Evolutionary conservation across 2,797 vertebrate species (phyloP).

Genomic region (Anomalospiza imberbis): DNA sequence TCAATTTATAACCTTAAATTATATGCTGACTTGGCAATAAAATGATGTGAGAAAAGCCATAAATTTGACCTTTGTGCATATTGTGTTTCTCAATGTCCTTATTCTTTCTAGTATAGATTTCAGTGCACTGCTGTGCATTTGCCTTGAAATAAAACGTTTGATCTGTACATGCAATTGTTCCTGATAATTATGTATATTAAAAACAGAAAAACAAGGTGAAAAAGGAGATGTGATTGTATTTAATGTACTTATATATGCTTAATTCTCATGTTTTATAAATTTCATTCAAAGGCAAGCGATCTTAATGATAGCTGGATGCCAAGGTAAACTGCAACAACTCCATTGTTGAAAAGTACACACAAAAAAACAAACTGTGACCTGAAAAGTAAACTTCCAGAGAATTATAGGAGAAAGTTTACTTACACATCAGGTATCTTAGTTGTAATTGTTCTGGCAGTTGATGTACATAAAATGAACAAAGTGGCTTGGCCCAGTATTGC

Average conservation of each 20-base stretch:
- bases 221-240: constrained; percentile 28
- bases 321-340: constrained; percentile 32
- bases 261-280: constrained; percentile 27
- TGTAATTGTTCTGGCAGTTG: constrained; percentile 58
- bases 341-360: constrained; percentile 56
- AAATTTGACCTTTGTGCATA: constrained; percentile 26
- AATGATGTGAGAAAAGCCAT: constrained; percentile 27
- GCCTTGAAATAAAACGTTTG: not conserved
- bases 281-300: constrained; percentile 25
- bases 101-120: constrained; percentile 13
- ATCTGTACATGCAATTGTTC: not conserved
- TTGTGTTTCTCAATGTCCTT: not conserved
- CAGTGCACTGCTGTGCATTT: not conserved
- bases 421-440: constrained; percentile 53
- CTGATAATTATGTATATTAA: not conserved
- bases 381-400: constrained; percentile 58
- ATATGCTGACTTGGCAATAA: constrained; percentile 26
- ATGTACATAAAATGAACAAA: constrained; percentile 56
- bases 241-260: not conserved
- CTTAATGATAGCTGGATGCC: constrained; percentile 34
- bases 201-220: not conserved
- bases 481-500: constrained; percentile 55
- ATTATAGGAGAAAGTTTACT: constrained; percentile 49
- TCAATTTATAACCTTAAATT: constrained; percentile 4
- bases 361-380: constrained; percentile 52